Base-by-base conservation (phyloP, 2,888 invertebrate genomes). In the Phortica okadai region DNA sequence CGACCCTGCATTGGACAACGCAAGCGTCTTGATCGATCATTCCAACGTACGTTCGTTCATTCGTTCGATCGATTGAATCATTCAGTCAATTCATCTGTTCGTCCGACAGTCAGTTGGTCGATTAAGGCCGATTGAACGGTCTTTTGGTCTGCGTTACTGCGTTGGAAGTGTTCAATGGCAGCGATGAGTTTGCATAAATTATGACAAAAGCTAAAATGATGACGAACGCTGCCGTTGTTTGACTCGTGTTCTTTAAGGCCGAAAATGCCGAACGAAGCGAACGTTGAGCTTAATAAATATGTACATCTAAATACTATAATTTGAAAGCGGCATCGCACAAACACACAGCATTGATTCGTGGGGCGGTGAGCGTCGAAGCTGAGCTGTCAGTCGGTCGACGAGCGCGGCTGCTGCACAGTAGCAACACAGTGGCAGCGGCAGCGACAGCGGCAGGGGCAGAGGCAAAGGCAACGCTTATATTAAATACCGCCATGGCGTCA, bases 131-230 rank as follows among this genome's bases (percentile, higher is more conserved):
- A 45, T 70, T 73, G 44, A 16, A 25, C 21, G 16, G 76, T 25
- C 73, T 64, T 42, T 76, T 79, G 73, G 73, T n/a, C 67, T 64
- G 73, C 67, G 45, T n/a, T 14, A 7, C 33, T 42, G 50, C 56
- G 54, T n/a, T 25, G 80, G 76, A 78, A n/a, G n/a, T n/a, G n/a
- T n/a, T n/a, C n/a, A n/a, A 74, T 66, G 76, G 74, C 83, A 81
- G 83, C 85, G 82, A 88, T 86, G 87, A 86, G 85, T 86, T 88
- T 86, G 86, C 86, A 86, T 86, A 86, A 86, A 86, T 88, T 86
- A 86, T 78, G 67, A 80, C 76, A 80, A 78, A 79, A 78, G 75
- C 77, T 77, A 81, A 81, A 82, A 73, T 33, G 78, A 81, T 72
- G 80, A 81, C 79, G 33, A 72, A 83, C 44, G 84, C 83, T 82